Evolutionary conservation across 2,797 vertebrate genomes (phyloP).

Genomic region (Salmo trutta): DNA sequence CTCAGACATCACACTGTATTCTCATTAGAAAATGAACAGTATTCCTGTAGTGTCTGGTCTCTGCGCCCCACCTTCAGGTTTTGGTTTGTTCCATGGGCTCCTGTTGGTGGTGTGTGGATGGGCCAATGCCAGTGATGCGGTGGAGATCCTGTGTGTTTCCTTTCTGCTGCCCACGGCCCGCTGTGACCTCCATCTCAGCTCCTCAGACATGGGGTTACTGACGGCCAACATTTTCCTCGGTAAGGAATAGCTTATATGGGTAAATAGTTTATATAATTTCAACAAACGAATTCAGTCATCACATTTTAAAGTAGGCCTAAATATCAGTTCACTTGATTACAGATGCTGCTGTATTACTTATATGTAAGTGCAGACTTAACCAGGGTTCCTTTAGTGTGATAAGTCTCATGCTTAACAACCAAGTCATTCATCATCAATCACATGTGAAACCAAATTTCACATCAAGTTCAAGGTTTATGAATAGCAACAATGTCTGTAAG

Average conservation of each 20-base stretch:
- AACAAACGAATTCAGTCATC: neutral
- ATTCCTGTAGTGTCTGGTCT: neutral
- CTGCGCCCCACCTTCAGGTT: slow-evolving; percentile 58
- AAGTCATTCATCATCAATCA: neutral
- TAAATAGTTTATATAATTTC: neutral
- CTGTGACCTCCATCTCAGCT: slow-evolving; percentile 73
- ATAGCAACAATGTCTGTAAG: neutral
- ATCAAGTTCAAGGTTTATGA: neutral
- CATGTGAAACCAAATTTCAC: neutral
- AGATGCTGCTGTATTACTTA: neutral
- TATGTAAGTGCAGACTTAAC: neutral
- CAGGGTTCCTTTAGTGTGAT: neutral
- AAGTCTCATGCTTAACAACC: neutral
- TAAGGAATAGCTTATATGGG: slow-evolving; percentile 27
- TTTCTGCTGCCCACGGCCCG: slow-evolving; percentile 75
- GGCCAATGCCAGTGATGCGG: slow-evolving; percentile 80
- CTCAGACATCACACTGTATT: neutral
- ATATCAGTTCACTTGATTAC: no score
- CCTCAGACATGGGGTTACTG: slow-evolving; percentile 77
- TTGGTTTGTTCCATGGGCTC: slow-evolving; percentile 75
- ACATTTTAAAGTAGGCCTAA: neutral
- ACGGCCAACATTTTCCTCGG: slow-evolving; percentile 80
- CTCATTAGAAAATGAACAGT: no score
- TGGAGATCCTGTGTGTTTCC: slow-evolving; percentile 80
- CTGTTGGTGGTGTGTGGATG: slow-evolving; percentile 76